These are phyloP conservation scores for Eledone cirrhosa DNA, from an alignment of 2,888 invertebrate species.

Conservation along the genomic window DNA sequence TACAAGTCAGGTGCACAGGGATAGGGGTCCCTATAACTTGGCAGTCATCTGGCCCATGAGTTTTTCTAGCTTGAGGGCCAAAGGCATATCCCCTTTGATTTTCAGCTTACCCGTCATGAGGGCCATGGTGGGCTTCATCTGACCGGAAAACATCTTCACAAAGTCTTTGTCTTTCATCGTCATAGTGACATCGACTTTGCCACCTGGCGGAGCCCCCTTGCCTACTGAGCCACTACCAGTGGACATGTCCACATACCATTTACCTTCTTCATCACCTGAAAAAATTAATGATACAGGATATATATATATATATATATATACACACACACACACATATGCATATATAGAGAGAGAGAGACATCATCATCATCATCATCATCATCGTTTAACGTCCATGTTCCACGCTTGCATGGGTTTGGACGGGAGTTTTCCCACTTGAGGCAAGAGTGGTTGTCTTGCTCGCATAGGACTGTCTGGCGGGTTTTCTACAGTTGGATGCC, in stretches of 20 bases:
- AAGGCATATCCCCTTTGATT: constrained; percentile 88
- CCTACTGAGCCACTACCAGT: constrained; percentile 84
- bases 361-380: too few relatives aligned
- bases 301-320: too few relatives aligned
- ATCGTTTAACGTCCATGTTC: too few relatives aligned
- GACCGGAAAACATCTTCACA: constrained; percentile 73
- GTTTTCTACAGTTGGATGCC: too few relatives aligned
- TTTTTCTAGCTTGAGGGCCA: constrained; percentile 90
- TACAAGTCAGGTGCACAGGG: too few relatives aligned
- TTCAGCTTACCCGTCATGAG: constrained; percentile 97
- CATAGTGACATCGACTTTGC: constrained; percentile 81
- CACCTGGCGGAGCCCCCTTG: constrained; percentile 76
- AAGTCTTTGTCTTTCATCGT: constrained; percentile 78
- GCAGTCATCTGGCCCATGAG: constrained; percentile 55
- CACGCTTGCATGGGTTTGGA: too few relatives aligned
- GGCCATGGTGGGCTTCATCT: constrained; percentile 89
- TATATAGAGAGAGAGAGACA: too few relatives aligned
- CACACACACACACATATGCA: too few relatives aligned
- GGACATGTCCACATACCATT: constrained; percentile 89
- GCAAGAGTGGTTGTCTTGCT: too few relatives aligned
- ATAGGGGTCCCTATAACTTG: constrained; percentile 9
- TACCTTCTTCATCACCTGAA: constrained; percentile 76
- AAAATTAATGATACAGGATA: constrained; percentile 28
- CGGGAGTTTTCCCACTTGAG: too few relatives aligned
- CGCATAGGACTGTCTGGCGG: too few relatives aligned